Evolutionary conservation across 2,797 vertebrate species (phyloP).

Genomic region (Tokudaia muenninki): DNA sequence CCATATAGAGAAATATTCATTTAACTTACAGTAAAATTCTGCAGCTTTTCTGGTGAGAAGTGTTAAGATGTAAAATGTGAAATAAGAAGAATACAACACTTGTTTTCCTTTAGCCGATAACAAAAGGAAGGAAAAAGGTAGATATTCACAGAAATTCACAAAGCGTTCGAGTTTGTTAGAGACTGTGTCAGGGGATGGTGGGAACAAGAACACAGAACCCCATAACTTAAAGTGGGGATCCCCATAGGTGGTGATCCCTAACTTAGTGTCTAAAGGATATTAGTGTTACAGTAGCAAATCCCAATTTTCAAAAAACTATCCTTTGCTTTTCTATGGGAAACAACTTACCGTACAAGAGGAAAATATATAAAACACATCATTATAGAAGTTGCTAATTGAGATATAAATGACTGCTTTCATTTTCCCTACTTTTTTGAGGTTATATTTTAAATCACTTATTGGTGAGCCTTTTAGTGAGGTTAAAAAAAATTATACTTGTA

Average conservation of each 20-base stretch:
- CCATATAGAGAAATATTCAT: slow-evolving; percentile 52
- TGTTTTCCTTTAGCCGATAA: slow-evolving; percentile 50
- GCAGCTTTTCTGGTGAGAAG: slow-evolving; percentile 52
- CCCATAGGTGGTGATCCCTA: not conserved
- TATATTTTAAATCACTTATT: not conserved
- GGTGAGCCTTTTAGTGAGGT: too few relatives aligned
- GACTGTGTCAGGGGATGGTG: not conserved
- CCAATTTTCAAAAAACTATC: not conserved
- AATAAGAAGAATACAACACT: slow-evolving; percentile 59
- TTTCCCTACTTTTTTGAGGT: not conserved
- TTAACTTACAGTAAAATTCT: slow-evolving; percentile 69
- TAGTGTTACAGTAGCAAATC: not conserved
- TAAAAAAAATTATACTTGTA: not conserved
- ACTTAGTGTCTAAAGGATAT: not conserved
- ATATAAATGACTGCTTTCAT: too few relatives aligned
- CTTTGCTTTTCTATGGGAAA: not conserved
- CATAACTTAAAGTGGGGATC: not conserved
- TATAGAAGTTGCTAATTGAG: not conserved
- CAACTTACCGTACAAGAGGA: not conserved
- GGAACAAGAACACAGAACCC: not conserved
- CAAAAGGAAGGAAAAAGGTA: slow-evolving; percentile 28
- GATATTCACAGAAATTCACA: slow-evolving; percentile 54
- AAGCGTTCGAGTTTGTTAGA: not conserved
- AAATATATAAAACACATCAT: not conserved
- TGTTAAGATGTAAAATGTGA: slow-evolving; percentile 58